Conservation (phyloP, 2,888 invertebrate species). For the Drepana falcataria region DNA sequence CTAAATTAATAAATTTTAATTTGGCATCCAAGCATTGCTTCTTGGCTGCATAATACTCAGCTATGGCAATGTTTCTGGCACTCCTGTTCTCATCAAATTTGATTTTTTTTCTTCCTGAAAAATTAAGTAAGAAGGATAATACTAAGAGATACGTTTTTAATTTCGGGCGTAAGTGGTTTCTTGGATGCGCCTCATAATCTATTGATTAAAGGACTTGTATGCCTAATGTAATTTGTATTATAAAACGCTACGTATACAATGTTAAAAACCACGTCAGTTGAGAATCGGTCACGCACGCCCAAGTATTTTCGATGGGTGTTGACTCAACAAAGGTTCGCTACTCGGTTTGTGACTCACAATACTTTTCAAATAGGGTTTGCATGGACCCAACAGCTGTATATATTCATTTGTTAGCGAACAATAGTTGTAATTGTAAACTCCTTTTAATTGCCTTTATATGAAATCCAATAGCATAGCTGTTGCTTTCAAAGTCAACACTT, state of each 20-base stretch:
- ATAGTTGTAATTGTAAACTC: too few species aligned
- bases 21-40: too few species aligned
- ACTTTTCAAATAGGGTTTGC: slow-evolving; percentile 18
- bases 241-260: slow-evolving; percentile 14
- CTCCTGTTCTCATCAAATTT: too few species aligned
- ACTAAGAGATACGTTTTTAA: too few species aligned
- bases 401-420: slow-evolving; percentile 6
- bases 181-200: background rate
- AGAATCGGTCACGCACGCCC: slow-evolving; percentile 25
- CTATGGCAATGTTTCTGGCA: too few species aligned
- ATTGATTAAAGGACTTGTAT: slow-evolving; percentile 4
- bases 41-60: too few species aligned
- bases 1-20: too few species aligned
- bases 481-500: too few species aligned
- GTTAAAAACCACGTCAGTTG: slow-evolving; percentile 20
- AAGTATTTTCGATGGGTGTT: slow-evolving; percentile 24
- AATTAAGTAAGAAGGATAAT: too few species aligned
- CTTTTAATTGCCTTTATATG: background rate
- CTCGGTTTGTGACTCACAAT: slow-evolving; percentile 20
- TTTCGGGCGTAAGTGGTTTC: too few species aligned
- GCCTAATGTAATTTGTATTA: slow-evolving; percentile 12
- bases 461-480: background rate
- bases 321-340: slow-evolving; percentile 24
- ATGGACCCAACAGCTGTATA: slow-evolving; percentile 13
- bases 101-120: too few species aligned